phyloP scores from a whole-genome alignment of 2,888 invertebrate genomes.

The Bellardia bayeri region DNA sequence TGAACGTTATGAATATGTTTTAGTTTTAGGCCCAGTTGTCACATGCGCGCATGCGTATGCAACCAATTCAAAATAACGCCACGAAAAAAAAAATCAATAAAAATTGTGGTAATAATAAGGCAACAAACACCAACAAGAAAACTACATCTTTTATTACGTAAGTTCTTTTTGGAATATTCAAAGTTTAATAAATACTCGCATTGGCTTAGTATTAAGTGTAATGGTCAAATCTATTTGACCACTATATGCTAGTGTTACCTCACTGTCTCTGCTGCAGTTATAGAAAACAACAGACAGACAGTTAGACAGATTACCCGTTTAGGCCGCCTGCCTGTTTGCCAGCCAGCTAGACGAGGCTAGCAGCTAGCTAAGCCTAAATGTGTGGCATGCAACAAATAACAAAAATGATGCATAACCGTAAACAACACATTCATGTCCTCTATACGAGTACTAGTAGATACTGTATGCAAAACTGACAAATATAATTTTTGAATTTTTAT shows the following conservation, averaged over 20 bases:
- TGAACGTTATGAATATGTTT: constrained; percentile 41
- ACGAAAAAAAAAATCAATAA: constrained; percentile 5
- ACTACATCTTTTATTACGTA: constrained; percentile 77
- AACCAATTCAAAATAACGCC: constrained; percentile 34
- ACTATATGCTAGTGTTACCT: constrained; percentile 43
- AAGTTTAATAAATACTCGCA: constrained; percentile 58
- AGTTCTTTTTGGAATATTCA: constrained; percentile 71
- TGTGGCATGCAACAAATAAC: constrained; percentile 75
- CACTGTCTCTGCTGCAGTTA: constrained; percentile 17
- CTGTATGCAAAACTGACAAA: constrained; percentile 26
- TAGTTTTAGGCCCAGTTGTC: constrained; percentile 62
- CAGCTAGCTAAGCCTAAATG: constrained; percentile 74
- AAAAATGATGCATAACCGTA: constrained; percentile 60
- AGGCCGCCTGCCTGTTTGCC: constrained; percentile 69
- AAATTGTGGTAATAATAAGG: constrained; percentile 42
- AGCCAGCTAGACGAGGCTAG: constrained; percentile 28
- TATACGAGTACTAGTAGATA: neutral
- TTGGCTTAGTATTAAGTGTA: constrained; percentile 60
- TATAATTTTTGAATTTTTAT: constrained; percentile 7
- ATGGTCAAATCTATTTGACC: constrained; percentile 61
- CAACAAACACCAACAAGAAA: constrained; percentile 63
- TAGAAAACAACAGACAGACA: constrained; percentile 63
- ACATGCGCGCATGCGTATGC: constrained; percentile 68
- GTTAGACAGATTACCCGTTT: constrained; percentile 73
- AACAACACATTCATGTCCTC: constrained; percentile 33